These are phyloP conservation scores for Orthosia incerta DNA, from an alignment of 2,888 invertebrate species.

Conservation along the genomic window DNA sequence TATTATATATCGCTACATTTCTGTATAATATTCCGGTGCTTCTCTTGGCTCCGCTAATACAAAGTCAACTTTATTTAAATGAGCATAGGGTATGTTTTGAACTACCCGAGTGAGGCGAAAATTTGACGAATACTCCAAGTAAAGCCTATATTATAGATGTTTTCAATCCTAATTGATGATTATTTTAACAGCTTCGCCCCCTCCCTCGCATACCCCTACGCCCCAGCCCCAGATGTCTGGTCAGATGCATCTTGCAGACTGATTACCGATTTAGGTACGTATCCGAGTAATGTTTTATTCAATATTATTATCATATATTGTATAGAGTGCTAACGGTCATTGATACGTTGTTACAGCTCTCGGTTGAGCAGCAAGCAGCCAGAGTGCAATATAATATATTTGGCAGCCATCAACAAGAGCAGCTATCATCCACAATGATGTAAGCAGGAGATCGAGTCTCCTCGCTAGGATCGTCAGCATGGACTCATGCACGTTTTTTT, in stretches of 20 bases:
- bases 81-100: not conserved
- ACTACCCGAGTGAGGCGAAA: not conserved
- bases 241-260: conserved; percentile 87
- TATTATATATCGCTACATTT: conserved; percentile 46
- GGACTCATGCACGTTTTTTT: conserved; percentile 83
- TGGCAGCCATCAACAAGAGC: conserved; percentile 85
- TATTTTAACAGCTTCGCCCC: conserved; percentile 83
- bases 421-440: conserved; percentile 74
- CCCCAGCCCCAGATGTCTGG: conserved; percentile 88
- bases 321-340: conserved; percentile 13
- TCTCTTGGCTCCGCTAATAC: not conserved
- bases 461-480: conserved; percentile 76
- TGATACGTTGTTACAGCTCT: conserved; percentile 77
- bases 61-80: not conserved
- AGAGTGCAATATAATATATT: conserved; percentile 81
- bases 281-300: not conserved
- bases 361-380: conserved; percentile 80
- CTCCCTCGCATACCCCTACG: conserved; percentile 89
- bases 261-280: conserved; percentile 80
- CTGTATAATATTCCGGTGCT: not conserved
- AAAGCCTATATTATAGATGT: not conserved
- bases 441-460: conserved; percentile 69
- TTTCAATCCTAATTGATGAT: conserved; percentile 3
- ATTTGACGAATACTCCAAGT: not conserved
- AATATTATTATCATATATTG: too few species aligned